Conservation (phyloP, 2,888 invertebrate species). For the Oscheius sp. region DNA sequence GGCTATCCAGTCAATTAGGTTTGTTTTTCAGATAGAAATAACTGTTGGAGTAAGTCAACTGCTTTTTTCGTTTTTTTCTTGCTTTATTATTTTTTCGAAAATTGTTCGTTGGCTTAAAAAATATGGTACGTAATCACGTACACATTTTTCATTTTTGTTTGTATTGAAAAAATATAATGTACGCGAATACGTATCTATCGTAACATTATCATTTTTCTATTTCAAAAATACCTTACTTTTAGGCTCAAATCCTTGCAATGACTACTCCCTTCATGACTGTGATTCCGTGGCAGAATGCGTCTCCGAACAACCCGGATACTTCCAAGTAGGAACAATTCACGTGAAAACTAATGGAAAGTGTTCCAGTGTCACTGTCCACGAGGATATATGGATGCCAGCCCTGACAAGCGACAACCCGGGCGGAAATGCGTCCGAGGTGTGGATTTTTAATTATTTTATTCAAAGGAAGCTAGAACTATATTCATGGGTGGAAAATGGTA, state of each 20-base stretch:
- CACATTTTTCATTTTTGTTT: no score
- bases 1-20: slow-evolving; percentile 20
- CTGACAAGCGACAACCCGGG: slow-evolving; percentile 65
- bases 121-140: no score
- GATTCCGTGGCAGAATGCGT: slow-evolving; percentile 67
- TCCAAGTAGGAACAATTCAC: slow-evolving; percentile 58
- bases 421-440: slow-evolving; percentile 67
- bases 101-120: no score
- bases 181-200: no score
- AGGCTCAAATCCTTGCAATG: slow-evolving; percentile 69
- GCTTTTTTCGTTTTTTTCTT: neutral
- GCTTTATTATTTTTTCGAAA: no score
- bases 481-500: no score
- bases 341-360: neutral
- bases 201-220: no score
- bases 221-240: no score
- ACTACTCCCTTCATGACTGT: slow-evolving; percentile 69
- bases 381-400: slow-evolving; percentile 64
- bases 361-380: slow-evolving; percentile 58
- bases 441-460: no score
- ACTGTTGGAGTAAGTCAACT: neutral
- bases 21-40: neutral
- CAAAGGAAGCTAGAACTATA: no score
- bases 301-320: slow-evolving; percentile 68
- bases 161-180: no score